These are phyloP conservation scores for Ectemnius lituratus DNA, from an alignment of 2,888 invertebrate genomes.

Conservation along the genomic window DNA sequence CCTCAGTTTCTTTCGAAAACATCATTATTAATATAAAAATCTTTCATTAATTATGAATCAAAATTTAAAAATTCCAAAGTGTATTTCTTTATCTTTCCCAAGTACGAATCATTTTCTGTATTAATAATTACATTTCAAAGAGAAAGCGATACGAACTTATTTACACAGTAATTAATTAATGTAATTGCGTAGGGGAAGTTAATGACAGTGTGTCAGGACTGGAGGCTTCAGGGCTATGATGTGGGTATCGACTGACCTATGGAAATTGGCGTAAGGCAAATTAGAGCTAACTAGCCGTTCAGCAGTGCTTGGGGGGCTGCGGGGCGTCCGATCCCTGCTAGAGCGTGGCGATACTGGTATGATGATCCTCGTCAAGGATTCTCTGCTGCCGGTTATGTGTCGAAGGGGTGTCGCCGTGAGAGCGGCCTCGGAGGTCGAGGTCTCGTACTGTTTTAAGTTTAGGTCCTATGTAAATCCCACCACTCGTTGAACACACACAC, in stretches of 20 bases:
- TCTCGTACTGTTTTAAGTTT: conserved; percentile 75
- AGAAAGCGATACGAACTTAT: too few species aligned
- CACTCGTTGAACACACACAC: background rate
- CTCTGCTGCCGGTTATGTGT: conserved; percentile 73
- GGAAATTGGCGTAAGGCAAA: conserved; percentile 74
- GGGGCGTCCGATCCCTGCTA: conserved; percentile 70
- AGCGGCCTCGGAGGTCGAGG: conserved; percentile 72
- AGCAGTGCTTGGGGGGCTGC: conserved; percentile 72
- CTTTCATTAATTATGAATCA: too few species aligned
- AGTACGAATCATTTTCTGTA: too few species aligned
- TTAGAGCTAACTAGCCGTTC: conserved; percentile 72
- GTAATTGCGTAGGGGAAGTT: too few species aligned
- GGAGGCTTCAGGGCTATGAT: too few species aligned
- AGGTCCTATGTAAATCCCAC: conserved; percentile 68
- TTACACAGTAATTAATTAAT: too few species aligned
- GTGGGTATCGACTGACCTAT: conserved; percentile 62
- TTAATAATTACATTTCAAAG: too few species aligned
- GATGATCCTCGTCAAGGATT: conserved; percentile 73
- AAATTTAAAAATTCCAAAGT: too few species aligned
- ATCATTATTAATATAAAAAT: too few species aligned
- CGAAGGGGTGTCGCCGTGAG: conserved; percentile 69
- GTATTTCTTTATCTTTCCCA: too few species aligned
- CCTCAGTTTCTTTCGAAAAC: too few species aligned
- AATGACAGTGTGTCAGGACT: too few species aligned
- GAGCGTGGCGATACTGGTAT: conserved; percentile 71